A percentile compares a stretch with the other conserved stretches of the same genome.
Conservation (phyloP, 1,140 invertebrate genomes). For the Globodera rostochiensis region DNA sequence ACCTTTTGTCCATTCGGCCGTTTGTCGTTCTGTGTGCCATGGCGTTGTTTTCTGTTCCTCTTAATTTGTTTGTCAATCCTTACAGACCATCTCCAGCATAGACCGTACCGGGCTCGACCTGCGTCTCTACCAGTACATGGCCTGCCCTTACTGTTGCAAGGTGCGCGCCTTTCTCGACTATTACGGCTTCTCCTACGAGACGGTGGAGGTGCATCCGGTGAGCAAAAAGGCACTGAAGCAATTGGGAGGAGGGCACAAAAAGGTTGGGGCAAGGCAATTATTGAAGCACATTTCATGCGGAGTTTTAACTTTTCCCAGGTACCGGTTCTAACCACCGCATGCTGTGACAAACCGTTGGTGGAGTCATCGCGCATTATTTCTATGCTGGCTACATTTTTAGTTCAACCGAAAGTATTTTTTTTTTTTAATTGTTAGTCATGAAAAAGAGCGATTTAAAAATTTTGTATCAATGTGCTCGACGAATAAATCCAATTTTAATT, state of each 20-base stretch:
- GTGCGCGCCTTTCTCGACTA: constrained; percentile 90
- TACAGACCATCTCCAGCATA: constrained; percentile 44
- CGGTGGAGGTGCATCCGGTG: constrained; percentile 94
- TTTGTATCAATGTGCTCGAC: too few relatives aligned
- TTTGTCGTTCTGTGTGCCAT: too few relatives aligned
- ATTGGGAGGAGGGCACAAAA: constrained; percentile 85
- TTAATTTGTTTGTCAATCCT: neutral
- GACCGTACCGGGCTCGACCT: constrained; percentile 80
- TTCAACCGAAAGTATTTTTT: constrained; percentile 70
- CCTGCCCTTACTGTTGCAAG: constrained; percentile 98
- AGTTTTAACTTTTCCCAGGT: constrained; percentile 42
- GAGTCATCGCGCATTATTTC: constrained; percentile 94
- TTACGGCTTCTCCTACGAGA: constrained; percentile 88
- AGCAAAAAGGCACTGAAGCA: constrained; percentile 80
- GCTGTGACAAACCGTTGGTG: constrained; percentile 76
- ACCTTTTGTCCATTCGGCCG: too few relatives aligned
- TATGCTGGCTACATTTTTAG: constrained; percentile 77
- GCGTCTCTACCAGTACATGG: constrained; percentile 91
- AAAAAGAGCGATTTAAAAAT: neutral
- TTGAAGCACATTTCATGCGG: neutral
- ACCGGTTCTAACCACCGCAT: constrained; percentile 49
- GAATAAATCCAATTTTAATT: too few relatives aligned
- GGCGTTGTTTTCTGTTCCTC: neutral
- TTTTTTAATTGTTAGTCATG: neutral
- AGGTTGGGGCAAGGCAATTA: constrained; percentile 67